These are phyloP conservation scores for Euura saliciscinereae DNA, from an alignment of 1,140 invertebrate species.

Conservation along the genomic window DNA sequence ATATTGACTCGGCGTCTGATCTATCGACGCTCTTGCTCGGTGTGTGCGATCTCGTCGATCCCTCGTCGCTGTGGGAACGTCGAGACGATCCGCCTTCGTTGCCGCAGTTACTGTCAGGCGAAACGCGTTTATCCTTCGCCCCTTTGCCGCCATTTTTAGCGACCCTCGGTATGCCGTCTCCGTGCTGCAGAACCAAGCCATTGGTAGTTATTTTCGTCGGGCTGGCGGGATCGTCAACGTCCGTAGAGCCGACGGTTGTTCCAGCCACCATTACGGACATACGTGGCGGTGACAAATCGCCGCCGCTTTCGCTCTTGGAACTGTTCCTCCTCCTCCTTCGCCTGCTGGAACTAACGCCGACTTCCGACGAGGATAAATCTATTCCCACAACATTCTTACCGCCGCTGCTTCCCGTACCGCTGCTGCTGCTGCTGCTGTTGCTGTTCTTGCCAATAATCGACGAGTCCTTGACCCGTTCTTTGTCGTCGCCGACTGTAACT, in stretches of 20 bases:
- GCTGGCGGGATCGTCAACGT: slow-evolving; percentile 42
- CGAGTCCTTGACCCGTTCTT: slow-evolving; percentile 74
- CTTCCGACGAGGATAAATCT: background rate
- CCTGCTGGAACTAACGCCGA: background rate
- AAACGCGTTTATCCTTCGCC: slow-evolving; percentile 48
- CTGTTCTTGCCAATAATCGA: slow-evolving; percentile 54
- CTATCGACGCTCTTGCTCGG: slow-evolving; percentile 63
- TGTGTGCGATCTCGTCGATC: slow-evolving; percentile 61
- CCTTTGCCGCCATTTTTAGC: slow-evolving; percentile 24
- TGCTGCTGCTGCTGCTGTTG: slow-evolving; percentile 38
- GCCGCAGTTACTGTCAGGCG: slow-evolving; percentile 44
- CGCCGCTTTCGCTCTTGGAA: slow-evolving; percentile 45
- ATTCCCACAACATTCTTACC: slow-evolving; percentile 38
- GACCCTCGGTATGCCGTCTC: slow-evolving; percentile 21
- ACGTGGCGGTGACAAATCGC: slow-evolving; percentile 37
- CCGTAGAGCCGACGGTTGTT: slow-evolving; percentile 48
- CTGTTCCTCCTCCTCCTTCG: slow-evolving; percentile 30
- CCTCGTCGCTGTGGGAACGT: slow-evolving; percentile 63
- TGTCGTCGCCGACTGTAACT: slow-evolving; percentile 83
- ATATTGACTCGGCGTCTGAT: slow-evolving; percentile 82
- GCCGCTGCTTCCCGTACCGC: slow-evolving; percentile 33
- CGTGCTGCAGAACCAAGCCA: slow-evolving; percentile 14
- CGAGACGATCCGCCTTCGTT: slow-evolving; percentile 42
- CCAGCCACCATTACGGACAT: slow-evolving; percentile 50
- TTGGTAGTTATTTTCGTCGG: slow-evolving; percentile 43